A percentile compares a stretch with the other conserved stretches of the same genome.
Evolutionary conservation across 2,888 invertebrate species (phyloP).

Genomic region (Rotaria sp.): DNA sequence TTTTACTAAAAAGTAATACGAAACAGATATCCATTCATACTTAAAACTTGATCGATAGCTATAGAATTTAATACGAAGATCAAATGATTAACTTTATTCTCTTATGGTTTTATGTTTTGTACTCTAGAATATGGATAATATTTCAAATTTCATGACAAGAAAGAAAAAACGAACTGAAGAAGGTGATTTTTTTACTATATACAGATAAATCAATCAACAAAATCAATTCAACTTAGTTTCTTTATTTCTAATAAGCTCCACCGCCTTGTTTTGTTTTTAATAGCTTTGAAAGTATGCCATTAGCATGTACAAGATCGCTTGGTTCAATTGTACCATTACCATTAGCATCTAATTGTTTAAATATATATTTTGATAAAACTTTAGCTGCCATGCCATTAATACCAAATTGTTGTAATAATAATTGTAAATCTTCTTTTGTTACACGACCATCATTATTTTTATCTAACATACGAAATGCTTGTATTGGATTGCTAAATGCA

Average conservation of each 20-base stretch:
- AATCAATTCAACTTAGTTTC: no score
- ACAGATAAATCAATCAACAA: no score
- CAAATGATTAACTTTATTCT: no score
- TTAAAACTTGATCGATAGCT: no score
- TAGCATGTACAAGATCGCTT: background rate
- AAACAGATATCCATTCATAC: no score
- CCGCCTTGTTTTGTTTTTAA: background rate
- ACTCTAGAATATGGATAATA: no score
- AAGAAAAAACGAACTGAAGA: no score
- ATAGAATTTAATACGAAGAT: no score
- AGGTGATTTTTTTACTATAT: no score
- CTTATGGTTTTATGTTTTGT: no score
- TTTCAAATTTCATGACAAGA: no score
- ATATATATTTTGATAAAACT: background rate
- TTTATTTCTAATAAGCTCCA: background rate
- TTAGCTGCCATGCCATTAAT: background rate
- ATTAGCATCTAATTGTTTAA: constrained; percentile 1
- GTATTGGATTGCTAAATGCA: background rate
- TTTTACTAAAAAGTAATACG: no score
- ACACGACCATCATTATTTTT: background rate
- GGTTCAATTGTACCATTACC: background rate
- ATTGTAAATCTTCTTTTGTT: constrained; percentile 2
- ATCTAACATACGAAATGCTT: background rate
- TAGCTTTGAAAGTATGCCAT: background rate
- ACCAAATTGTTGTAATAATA: background rate